A percentile compares a stretch with the other conserved stretches of the same genome.
phyloP scores from a whole-genome alignment of 2,113 vertebrate genomes.

The Oenanthe oenanthe region DNA sequence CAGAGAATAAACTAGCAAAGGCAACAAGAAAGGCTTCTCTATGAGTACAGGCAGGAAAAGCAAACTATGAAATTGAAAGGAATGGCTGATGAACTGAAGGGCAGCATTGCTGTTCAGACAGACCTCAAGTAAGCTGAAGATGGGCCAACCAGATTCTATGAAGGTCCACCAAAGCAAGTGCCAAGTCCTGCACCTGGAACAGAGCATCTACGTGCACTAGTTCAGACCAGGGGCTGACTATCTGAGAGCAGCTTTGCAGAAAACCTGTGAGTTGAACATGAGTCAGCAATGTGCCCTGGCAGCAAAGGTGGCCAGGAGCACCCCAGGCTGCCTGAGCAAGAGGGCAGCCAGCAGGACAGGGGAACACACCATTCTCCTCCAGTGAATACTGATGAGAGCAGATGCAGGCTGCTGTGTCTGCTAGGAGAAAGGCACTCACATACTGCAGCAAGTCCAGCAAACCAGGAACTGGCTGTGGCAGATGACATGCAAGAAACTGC shows the following conservation, averaged over 20 bases:
- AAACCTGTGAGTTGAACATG: background rate
- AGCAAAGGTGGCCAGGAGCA: background rate
- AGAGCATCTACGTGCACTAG: background rate
- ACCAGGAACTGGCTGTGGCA: background rate
- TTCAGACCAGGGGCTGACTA: background rate
- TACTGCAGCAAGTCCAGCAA: background rate
- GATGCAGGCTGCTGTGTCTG: background rate
- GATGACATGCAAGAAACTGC: background rate
- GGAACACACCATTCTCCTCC: background rate
- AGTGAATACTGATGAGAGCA: background rate
- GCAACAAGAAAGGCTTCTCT: background rate
- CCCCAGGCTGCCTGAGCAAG: background rate
- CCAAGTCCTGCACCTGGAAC: background rate
- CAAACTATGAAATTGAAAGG: background rate
- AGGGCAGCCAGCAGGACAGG: background rate
- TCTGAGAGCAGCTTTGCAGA: background rate
- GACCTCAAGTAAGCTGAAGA: fast-evolving
- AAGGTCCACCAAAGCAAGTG: background rate
- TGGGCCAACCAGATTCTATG: background rate
- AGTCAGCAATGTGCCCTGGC: background rate
- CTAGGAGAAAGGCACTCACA: background rate
- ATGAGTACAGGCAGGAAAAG: background rate
- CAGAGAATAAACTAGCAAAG: background rate
- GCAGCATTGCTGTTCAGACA: background rate
- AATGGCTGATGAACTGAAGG: background rate